Conservation (phyloP, 2,113 vertebrate genomes). For the Crotalus tigris region DNA sequence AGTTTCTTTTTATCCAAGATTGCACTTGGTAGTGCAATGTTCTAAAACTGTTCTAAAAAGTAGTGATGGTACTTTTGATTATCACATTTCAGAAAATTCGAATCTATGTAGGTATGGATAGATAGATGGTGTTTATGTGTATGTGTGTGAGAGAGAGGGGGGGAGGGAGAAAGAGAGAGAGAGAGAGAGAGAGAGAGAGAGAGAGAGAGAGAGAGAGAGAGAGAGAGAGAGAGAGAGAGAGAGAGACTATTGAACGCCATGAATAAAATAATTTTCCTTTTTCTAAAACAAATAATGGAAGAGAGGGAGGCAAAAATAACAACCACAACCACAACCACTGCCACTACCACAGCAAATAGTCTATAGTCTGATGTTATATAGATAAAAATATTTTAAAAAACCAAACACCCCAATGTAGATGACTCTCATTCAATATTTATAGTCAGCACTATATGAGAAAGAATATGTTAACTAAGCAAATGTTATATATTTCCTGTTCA, state of each 20-base stretch:
- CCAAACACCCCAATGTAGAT: too few species aligned
- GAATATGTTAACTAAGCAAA: background rate
- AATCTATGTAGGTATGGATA: conserved; percentile 5
- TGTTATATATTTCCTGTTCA: background rate
- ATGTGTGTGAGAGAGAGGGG: too few species aligned
- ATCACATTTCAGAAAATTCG: background rate
- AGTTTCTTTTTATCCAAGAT: background rate
- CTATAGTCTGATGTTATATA: too few species aligned
- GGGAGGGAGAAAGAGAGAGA: background rate
- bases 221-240: too few species aligned
- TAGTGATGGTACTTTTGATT: background rate
- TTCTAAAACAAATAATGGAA: too few species aligned
- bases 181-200: too few species aligned
- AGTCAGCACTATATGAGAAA: background rate
- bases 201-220: conserved; percentile 15
- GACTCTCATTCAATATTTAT: background rate
- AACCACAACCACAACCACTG: too few species aligned
- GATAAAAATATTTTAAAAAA: too few species aligned
- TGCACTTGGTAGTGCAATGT: background rate
- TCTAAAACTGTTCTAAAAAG: background rate
- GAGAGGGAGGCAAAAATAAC: too few species aligned
- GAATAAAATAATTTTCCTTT: too few species aligned
- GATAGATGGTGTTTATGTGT: background rate
- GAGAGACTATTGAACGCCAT: too few species aligned
- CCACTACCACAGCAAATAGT: too few species aligned